Percentiles rank a stretch among this genome's conserved stretches.
phyloP scores from a whole-genome alignment of 2,113 vertebrate species.

The Entelurus aequoreus region DNA sequence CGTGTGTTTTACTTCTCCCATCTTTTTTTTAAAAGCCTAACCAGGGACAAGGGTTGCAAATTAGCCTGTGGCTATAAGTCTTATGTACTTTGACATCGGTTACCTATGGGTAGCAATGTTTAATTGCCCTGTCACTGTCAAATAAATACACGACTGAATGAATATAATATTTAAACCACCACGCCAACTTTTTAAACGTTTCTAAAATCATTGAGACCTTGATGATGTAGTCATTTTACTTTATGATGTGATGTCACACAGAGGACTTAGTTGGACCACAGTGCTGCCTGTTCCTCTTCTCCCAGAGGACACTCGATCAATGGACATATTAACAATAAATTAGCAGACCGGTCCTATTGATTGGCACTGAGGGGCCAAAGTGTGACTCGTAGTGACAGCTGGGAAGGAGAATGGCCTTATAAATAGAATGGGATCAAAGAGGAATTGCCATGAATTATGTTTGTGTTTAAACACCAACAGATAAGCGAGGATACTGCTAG shows the following conservation, averaged over 20 bases:
- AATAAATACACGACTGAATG: too few relatives aligned
- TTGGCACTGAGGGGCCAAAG: conserved; percentile 37
- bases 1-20: too few relatives aligned
- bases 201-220: background rate
- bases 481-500: too few relatives aligned
- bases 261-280: conserved; percentile 14
- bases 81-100: too few relatives aligned
- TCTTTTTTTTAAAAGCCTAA: too few relatives aligned
- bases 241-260: conserved; percentile 13
- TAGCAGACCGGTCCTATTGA: conserved; percentile 60
- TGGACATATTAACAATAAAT: conserved; percentile 72
- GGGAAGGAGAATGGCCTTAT: conserved; percentile 37
- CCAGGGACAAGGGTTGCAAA: too few relatives aligned
- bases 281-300: conserved; percentile 25
- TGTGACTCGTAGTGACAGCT: conserved; percentile 53
- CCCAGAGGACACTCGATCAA: conserved; percentile 60
- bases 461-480: too few relatives aligned
- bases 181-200: background rate
- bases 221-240: conserved; percentile 4
- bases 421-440: conserved; percentile 36
- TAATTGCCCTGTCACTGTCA: too few relatives aligned
- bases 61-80: too few relatives aligned
- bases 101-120: too few relatives aligned
- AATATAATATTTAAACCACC: too few relatives aligned
- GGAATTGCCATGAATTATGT: conserved; percentile 9